A percentile compares a stretch with the other conserved stretches of the same genome.
Evolutionary conservation across 2,888 invertebrate species (phyloP).

Genomic region (Patella depressa): DNA sequence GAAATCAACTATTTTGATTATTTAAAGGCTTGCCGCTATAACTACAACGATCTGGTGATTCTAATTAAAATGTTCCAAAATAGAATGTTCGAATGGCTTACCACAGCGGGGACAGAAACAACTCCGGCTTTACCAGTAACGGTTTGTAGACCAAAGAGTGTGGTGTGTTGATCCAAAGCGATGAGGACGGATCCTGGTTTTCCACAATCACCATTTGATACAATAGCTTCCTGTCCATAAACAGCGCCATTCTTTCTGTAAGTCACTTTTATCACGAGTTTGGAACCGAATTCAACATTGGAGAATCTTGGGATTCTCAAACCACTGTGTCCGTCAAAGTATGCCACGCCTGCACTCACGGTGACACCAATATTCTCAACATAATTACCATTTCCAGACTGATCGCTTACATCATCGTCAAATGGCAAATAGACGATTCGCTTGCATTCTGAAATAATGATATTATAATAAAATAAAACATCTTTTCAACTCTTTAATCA

Average conservation of each 20-base stretch:
- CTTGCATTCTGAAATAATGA: slow-evolving; percentile 39
- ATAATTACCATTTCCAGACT: slow-evolving; percentile 37
- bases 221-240: slow-evolving; percentile 37
- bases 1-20: too few species aligned
- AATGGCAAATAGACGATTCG: slow-evolving; percentile 46
- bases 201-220: slow-evolving; percentile 57
- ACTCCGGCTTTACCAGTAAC: background rate
- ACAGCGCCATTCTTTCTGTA: slow-evolving; percentile 26
- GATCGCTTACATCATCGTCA: slow-evolving; percentile 31
- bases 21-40: too few species aligned
- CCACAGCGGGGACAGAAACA: background rate
- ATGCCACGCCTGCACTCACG: slow-evolving; percentile 44
- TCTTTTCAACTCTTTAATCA: too few species aligned
- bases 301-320: slow-evolving; percentile 56
- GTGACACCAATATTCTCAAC: slow-evolving; percentile 49
- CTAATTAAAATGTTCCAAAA: too few species aligned
- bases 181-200: slow-evolving; percentile 49
- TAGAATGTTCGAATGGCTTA: background rate
- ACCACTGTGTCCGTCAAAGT: slow-evolving; percentile 52
- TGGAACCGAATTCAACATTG: slow-evolving; percentile 48
- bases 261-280: slow-evolving; percentile 49
- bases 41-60: too few species aligned
- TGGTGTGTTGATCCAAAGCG: slow-evolving; percentile 33
- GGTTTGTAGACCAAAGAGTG: slow-evolving; percentile 39
- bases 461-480: background rate